phyloP scores from a whole-genome alignment of 2,888 invertebrate genomes.

The Ennomos fuscantarius region DNA sequence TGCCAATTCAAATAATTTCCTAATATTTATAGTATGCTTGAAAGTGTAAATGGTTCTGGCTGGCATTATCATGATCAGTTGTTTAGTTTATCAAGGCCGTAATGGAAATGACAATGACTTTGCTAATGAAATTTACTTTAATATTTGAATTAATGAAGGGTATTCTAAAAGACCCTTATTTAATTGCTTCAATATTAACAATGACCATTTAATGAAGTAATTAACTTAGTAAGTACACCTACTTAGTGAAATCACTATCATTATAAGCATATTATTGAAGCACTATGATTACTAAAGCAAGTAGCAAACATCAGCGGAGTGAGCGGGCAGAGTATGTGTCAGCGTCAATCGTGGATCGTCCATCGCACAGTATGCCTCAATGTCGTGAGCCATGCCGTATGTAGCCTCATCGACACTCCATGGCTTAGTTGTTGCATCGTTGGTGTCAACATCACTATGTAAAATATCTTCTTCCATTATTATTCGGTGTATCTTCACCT shows the following conservation, averaged over 20 bases:
- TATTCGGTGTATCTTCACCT: conserved; percentile 69
- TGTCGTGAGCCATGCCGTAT: conserved; percentile 75
- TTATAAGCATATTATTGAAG: conserved; percentile 15
- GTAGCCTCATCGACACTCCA: conserved; percentile 74
- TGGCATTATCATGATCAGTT: conserved; percentile 14
- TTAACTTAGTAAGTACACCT: conserved; percentile 5
- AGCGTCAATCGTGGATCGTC: conserved; percentile 55
- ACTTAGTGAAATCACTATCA: conserved; percentile 8
- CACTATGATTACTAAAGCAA: conserved; percentile 4
- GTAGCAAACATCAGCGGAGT: conserved; percentile 47
- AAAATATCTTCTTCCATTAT: conserved; percentile 53
- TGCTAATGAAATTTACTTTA: conserved; percentile 3
- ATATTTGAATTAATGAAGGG: not conserved
- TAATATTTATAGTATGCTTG: conserved; percentile 4
- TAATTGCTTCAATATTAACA: not conserved
- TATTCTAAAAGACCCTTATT: not conserved
- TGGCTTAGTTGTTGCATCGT: conserved; percentile 81
- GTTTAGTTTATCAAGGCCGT: conserved; percentile 8
- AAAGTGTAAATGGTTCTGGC: not conserved
- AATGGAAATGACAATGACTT: conserved; percentile 4
- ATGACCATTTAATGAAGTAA: conserved; percentile 6
- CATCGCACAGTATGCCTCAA: conserved; percentile 71
- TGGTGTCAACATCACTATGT: conserved; percentile 63
- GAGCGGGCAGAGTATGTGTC: conserved; percentile 63
- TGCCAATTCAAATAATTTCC: conserved; percentile 8